These are phyloP conservation scores for Lepidotrigona ventralis DNA, from an alignment of 1,140 invertebrate species.

Conservation along the genomic window DNA sequence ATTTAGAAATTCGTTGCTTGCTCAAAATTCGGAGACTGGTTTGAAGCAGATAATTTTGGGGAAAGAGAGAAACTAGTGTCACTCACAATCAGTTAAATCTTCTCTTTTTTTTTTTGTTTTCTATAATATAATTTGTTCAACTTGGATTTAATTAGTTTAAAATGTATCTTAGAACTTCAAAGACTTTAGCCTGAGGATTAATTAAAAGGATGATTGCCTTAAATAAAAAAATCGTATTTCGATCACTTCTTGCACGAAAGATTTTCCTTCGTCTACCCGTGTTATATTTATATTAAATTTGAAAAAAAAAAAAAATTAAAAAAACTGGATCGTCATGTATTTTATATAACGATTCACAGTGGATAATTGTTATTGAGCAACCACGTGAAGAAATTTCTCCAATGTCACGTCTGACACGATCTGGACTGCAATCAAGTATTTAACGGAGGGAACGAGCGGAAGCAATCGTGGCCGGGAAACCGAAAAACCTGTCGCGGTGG, in stretches of 20 bases:
- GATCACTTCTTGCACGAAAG: too few relatives aligned
- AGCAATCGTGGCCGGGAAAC: neutral
- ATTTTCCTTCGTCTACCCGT: too few relatives aligned
- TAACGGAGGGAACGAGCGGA: neutral
- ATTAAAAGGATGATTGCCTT: too few relatives aligned
- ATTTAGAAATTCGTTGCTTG: neutral
- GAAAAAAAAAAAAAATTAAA: neutral
- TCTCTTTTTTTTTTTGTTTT: too few relatives aligned
- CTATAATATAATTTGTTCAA: too few relatives aligned
- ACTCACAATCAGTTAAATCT: too few relatives aligned
- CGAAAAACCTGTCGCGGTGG: constrained; percentile 6
- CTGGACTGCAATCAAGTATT: neutral
- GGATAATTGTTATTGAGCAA: neutral
- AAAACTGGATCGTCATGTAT: neutral
- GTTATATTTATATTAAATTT: neutral
- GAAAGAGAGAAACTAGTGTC: too few relatives aligned
- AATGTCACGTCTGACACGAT: neutral
- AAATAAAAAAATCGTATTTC: too few relatives aligned
- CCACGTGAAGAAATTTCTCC: neutral
- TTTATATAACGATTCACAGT: neutral
- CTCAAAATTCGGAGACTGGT: neutral
- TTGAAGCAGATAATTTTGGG: neutral
- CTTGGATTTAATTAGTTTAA: too few relatives aligned
- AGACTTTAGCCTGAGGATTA: too few relatives aligned
- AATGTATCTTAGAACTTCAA: too few relatives aligned